Evolutionary conservation across 2,888 invertebrate species (phyloP).

Genomic region (Andricus curvator): DNA sequence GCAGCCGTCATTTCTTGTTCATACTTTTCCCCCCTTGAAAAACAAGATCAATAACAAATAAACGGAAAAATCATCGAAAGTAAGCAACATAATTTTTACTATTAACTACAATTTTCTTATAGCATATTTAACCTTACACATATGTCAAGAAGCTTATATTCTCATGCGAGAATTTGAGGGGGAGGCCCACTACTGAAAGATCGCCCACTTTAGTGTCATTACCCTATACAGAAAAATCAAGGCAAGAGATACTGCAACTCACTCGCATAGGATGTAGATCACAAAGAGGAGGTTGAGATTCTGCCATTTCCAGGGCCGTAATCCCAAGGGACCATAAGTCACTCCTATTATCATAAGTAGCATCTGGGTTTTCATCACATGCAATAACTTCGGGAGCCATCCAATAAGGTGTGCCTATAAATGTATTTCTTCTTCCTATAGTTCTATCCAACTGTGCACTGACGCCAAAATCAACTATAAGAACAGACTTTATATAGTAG

Average conservation of each 20-base stretch:
- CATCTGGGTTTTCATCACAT: constrained; percentile 99
- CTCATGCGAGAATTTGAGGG: no score
- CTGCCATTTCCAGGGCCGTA: constrained; percentile 99
- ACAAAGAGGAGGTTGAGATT: constrained; percentile 99
- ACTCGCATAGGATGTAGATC: constrained; percentile 99
- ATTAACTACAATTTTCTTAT: no score
- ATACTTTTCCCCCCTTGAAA: no score
- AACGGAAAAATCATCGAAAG: no score
- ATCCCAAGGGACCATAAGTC: constrained; percentile 96
- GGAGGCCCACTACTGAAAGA: no score
- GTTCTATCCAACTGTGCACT: constrained; percentile 99
- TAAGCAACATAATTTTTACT: no score
- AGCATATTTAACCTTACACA: no score
- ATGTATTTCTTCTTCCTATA: constrained; percentile 98
- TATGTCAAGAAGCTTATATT: no score
- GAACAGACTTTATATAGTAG: constrained; percentile 7
- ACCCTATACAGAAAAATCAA: not conserved
- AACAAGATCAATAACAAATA: no score
- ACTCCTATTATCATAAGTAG: constrained; percentile 98
- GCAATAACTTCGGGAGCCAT: constrained; percentile 99
- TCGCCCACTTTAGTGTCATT: no score
- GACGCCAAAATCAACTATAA: constrained; percentile 98
- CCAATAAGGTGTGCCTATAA: constrained; percentile 99
- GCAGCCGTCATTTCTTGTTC: no score
- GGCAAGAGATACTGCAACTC: constrained; percentile 51